Evolutionary conservation across 2,113 vertebrate genomes (phyloP).

Genomic region (Lepus timidus): DNA sequence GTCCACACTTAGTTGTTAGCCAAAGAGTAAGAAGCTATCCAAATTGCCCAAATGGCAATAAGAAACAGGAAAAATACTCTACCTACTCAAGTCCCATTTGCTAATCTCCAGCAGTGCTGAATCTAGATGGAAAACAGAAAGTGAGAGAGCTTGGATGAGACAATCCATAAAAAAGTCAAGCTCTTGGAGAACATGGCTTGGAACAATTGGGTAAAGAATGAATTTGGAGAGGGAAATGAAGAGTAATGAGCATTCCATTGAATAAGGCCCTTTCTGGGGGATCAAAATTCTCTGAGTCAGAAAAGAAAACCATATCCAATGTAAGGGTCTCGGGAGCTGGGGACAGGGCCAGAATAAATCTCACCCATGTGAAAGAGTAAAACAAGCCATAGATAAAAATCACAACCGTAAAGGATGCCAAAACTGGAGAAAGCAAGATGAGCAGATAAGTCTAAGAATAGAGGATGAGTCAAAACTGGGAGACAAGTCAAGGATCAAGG

Average conservation of each 20-base stretch:
- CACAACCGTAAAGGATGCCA: not conserved
- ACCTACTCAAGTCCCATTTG: not conserved
- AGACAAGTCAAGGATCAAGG: not conserved
- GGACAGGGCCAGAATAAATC: not conserved
- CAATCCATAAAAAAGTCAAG: not conserved
- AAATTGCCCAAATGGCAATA: not conserved
- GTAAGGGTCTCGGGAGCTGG: not conserved
- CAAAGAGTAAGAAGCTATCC: not conserved
- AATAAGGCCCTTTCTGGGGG: not conserved
- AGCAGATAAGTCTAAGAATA: not conserved
- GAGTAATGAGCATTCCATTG: not conserved
- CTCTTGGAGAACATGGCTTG: not conserved
- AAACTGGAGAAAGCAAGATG: not conserved
- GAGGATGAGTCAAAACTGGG: conserved; percentile 47
- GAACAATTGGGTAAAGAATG: not conserved
- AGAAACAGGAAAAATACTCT: not conserved
- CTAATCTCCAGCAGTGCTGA: not conserved
- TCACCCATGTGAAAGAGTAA: not conserved
- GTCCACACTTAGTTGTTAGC: not conserved
- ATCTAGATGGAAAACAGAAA: not conserved
- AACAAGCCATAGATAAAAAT: not conserved
- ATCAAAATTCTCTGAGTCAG: conserved; percentile 4
- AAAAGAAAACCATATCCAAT: not conserved
- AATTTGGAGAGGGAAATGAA: not conserved
- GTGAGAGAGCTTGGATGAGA: not conserved